Evolutionary conservation across 2,888 invertebrate species (phyloP).

Genomic region (Achlya flavicornis): DNA sequence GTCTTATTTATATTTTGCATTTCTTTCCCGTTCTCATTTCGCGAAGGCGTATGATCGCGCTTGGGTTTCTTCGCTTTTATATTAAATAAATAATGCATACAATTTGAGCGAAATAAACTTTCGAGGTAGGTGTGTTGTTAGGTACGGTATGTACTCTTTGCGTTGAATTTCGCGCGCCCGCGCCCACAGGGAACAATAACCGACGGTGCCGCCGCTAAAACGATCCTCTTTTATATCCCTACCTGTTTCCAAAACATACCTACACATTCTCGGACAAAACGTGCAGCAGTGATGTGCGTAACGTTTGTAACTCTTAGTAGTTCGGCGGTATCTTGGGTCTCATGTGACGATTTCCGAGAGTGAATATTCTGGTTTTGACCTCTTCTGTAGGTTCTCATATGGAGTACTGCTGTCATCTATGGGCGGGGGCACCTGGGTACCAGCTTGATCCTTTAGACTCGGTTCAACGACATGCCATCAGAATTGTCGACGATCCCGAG

Average conservation of each 20-base stretch:
- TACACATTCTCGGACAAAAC: neutral
- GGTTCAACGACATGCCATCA: too few relatives aligned
- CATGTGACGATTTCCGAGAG: too few relatives aligned
- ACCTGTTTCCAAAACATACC: neutral
- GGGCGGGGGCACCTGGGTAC: too few relatives aligned
- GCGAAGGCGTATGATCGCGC: slow-evolving; percentile 66
- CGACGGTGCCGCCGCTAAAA: slow-evolving; percentile 57
- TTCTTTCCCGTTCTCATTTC: slow-evolving; percentile 59
- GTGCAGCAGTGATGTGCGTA: neutral
- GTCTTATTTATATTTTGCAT: slow-evolving; percentile 44
- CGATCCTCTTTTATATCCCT: slow-evolving; percentile 32
- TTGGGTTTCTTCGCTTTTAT: slow-evolving; percentile 81
- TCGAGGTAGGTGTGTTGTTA: slow-evolving; percentile 65
- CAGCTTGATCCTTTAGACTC: too few relatives aligned
- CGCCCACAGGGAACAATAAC: slow-evolving; percentile 76
- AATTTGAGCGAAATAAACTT: slow-evolving; percentile 82
- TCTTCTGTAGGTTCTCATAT: too few relatives aligned
- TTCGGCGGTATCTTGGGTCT: too few relatives aligned
- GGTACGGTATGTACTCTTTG: slow-evolving; percentile 49
- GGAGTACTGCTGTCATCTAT: too few relatives aligned
- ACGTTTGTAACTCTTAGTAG: too few relatives aligned
- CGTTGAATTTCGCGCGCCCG: slow-evolving; percentile 70
- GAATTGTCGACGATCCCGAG: too few relatives aligned
- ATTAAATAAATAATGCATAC: slow-evolving; percentile 83
- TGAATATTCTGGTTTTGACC: too few relatives aligned